These are phyloP conservation scores for Dryas iulia DNA, from an alignment of 1,140 invertebrate species.

Conservation along the genomic window DNA sequence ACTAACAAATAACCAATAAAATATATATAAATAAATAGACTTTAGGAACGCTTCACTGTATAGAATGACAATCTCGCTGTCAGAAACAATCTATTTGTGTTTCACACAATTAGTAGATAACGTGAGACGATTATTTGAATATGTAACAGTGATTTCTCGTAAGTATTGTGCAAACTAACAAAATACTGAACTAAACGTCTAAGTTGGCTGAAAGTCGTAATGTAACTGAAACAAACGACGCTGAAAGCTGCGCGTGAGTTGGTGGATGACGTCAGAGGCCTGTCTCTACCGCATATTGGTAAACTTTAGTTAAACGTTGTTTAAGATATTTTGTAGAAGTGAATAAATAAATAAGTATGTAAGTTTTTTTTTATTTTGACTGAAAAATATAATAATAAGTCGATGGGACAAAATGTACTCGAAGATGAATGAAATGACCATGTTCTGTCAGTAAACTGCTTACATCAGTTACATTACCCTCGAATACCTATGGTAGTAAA, in stretches of 20 bases:
- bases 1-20: too few species aligned
- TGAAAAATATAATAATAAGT: too few species aligned
- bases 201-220: background rate
- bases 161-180: background rate
- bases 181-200: background rate
- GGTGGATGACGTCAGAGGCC: background rate
- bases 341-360: too few species aligned
- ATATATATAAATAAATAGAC: too few species aligned
- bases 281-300: background rate
- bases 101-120: background rate
- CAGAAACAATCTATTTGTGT: background rate
- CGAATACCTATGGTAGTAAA: too few species aligned
- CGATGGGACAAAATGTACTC: too few species aligned
- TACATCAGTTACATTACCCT: too few species aligned
- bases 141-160: background rate
- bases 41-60: background rate
- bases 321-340: too few species aligned
- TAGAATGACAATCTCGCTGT: background rate
- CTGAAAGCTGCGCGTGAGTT: slow-evolving; percentile 24
- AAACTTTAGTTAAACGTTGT: background rate
- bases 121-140: background rate
- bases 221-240: slow-evolving; percentile 17
- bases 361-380: too few species aligned
- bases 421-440: too few species aligned
- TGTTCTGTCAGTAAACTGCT: too few species aligned